Evolutionary conservation across 2,113 vertebrate genomes (phyloP), one percentile per base, ranked within the genome.

Genomic region (Tyrannus savana): DNA sequence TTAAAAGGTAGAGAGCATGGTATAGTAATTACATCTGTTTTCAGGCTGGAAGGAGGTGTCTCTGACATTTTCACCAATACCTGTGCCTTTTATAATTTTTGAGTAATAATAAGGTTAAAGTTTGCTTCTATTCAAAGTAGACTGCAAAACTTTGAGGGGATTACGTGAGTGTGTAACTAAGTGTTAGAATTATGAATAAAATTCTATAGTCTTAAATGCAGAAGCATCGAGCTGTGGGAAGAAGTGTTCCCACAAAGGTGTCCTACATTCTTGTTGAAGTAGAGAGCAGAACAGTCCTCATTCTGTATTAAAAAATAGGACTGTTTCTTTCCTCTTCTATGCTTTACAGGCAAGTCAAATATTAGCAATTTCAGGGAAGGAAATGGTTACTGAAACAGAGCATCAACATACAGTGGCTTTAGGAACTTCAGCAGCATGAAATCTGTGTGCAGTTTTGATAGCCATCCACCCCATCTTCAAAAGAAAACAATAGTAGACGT

Each of bases 11-110:
- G 44, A 27, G 44, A 53, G 31, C 14, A 31, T 1, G 4, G 6
- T 39, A 0, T 42, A 39, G 13, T 68, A 73, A 25, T 46, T 31
- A 23, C 0, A 0, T 56, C 16, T 49, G 18, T 33, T 86, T 86
- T 53, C 16, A 37, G 19, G 12, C 37, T 86, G 31, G 21, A 42
- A 49, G 23, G 27, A 52, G 13, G 1, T 21, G 5, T 72, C 23
- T n/a, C 4, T 80, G 18, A 35, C 9, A 14, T 63, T 72, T 80
- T 66, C 33, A 31, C 10, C 1, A 0, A 22, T 18, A 44, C 7
- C 6, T 64, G 8, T 69, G 14, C 11, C 52, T 21, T 59, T 89
- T 60, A 25, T 84, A 55, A 69, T 17, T 17, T 7, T 30, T 62
- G 39, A 66, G 21, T 74, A n/a, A 16, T 74, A n/a, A 16, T 68